Conservation (phyloP, 1,140 invertebrate species). For the Gonatopus flavifemur region DNA sequence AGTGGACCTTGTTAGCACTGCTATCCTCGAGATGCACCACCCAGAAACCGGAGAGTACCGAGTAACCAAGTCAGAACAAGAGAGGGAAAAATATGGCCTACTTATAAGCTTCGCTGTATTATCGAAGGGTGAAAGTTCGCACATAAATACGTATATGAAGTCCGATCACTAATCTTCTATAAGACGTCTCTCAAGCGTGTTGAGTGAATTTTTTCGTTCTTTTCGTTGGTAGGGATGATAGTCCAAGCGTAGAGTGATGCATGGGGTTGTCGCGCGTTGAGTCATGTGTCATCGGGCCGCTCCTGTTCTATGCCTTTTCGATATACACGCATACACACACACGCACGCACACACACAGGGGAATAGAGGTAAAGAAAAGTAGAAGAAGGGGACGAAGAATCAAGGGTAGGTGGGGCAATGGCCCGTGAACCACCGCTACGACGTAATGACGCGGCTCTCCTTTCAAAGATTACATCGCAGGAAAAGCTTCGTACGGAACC, state of each 20-base stretch:
- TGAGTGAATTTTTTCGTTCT: no score
- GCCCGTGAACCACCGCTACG: slow-evolving; percentile 54
- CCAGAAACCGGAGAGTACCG: slow-evolving; percentile 46
- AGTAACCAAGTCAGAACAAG: not conserved
- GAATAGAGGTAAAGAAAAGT: slow-evolving; percentile 7
- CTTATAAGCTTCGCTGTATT: no score
- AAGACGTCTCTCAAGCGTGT: no score
- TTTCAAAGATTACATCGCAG: slow-evolving; percentile 60
- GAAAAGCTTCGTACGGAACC: slow-evolving; percentile 49
- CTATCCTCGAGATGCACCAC: slow-evolving; percentile 35
- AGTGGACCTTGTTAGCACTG: slow-evolving; percentile 51
- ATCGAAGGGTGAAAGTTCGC: no score
- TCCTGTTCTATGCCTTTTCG: no score
- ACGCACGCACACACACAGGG: no score
- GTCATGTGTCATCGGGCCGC: slow-evolving; percentile 52
- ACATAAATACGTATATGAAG: no score
- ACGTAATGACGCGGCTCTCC: slow-evolving; percentile 59
- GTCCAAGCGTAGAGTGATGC: slow-evolving; percentile 28
- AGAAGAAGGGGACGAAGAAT: slow-evolving; percentile 16
- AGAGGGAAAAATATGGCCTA: not conserved
- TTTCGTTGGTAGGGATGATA: no score
- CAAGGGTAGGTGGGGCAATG: slow-evolving; percentile 48
- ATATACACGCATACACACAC: no score
- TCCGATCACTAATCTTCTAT: no score
- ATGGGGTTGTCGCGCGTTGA: slow-evolving; percentile 47